Percentiles rank a stretch among this genome's conserved stretches.
phyloP scores from a whole-genome alignment of 2,113 vertebrate species.

The Junco hyemalis region DNA sequence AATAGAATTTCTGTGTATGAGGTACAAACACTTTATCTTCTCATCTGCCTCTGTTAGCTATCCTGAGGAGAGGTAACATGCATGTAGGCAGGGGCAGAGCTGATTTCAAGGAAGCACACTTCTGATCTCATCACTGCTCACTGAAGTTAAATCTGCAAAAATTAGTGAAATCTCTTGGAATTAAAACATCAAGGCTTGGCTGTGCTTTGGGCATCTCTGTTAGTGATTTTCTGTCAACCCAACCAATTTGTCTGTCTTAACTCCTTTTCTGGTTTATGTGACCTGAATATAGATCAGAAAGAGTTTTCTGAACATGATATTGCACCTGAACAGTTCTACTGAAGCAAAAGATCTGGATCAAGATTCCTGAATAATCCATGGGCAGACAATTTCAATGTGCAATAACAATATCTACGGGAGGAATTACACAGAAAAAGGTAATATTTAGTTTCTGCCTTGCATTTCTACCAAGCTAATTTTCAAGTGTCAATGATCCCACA shows the following conservation, averaged over 20 bases:
- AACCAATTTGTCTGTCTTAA: neutral
- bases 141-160: neutral
- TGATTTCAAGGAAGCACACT: neutral
- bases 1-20: neutral
- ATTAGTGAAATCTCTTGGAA: neutral
- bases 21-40: neutral
- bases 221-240: neutral
- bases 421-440: neutral
- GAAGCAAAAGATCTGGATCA: neutral
- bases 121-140: neutral
- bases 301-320: neutral
- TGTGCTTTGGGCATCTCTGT: neutral
- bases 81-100: neutral
- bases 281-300: neutral
- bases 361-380: neutral
- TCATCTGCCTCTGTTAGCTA: neutral
- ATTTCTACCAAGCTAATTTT: neutral
- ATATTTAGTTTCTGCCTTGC: neutral
- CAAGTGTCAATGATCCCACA: neutral
- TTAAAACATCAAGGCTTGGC: neutral
- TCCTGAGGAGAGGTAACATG: neutral
- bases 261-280: neutral
- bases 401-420: neutral
- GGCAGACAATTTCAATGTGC: neutral
- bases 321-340: neutral